A percentile compares a stretch with the other conserved stretches of the same genome.
Evolutionary conservation across 2,113 vertebrate genomes (phyloP).

Genomic region (Colaptes auratus): DNA sequence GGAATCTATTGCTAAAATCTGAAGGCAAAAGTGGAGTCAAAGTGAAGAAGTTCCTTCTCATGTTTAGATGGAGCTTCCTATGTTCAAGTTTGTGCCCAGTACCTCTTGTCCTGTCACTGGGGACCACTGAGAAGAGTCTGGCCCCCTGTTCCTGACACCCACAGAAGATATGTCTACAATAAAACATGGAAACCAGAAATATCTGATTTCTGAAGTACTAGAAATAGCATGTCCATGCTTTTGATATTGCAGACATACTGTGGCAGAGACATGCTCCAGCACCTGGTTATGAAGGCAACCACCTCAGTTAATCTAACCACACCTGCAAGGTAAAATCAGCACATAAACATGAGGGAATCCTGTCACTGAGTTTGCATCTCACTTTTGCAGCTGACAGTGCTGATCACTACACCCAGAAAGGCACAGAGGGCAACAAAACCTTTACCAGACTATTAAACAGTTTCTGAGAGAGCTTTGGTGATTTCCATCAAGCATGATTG

Average conservation of each 20-base stretch:
- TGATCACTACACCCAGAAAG: not conserved
- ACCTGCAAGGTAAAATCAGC: not conserved
- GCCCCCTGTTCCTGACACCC: no score
- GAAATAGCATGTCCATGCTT: not conserved
- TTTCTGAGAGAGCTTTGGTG: not conserved
- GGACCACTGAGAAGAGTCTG: no score
- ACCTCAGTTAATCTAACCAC: not conserved
- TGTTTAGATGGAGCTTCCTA: no score
- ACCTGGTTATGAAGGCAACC: not conserved
- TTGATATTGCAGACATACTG: not conserved
- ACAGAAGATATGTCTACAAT: not conserved
- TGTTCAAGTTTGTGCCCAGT: no score
- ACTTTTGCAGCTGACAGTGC: not conserved
- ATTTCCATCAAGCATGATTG: not conserved
- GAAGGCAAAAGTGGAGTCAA: not conserved
- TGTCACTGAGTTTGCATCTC: not conserved
- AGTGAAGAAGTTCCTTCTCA: no score
- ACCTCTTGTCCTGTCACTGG: no score
- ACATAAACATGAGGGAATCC: accelerated
- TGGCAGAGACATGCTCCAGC: not conserved
- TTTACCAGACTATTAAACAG: not conserved
- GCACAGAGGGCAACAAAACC: not conserved
- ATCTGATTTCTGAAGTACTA: not conserved
- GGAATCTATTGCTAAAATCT: not conserved
- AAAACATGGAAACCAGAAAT: not conserved